Base-by-base conservation (phyloP, 2,888 invertebrate species). In the Oxyteleia sp. region DNA sequence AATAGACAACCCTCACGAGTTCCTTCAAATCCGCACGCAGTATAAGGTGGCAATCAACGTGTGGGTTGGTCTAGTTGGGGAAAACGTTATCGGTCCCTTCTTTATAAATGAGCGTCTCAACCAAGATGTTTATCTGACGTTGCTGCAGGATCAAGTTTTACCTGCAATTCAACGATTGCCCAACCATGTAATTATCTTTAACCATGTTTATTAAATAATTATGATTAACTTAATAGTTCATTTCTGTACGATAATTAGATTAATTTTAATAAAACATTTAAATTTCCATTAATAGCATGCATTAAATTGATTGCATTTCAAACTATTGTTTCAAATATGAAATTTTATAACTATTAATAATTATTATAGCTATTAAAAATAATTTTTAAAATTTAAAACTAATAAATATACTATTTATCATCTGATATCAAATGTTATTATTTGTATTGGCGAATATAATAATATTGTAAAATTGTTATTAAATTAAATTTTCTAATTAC, bases 11-110 rank as follows among this genome's bases (percentile, higher is more conserved):
- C 69, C 55, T 0, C 35, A 57, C 8, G 57, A 43, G 35, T 15
- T 69, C 0, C 0, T 69, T 35, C n/a, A 69, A 32, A 47, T 57
- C 10, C 32, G 23, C 2, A 69, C 69, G 4, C 69, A 69, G 23
- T 47, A 57, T 18, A 10, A 57, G n/a, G 35, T 35, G 2, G 32
- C 57, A 0, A 18, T 68, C 1, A 53, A 43, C 8, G 68, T 68
- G 0, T 68, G 68, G 51, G 68, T 13, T 0, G 68, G 29, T 4
- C 26, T 55, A 4, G 43, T 55, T 10, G 53, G 18, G 2, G 18
- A 23, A 3, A 10, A 68, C 13, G 15, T 68, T 3, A 68, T 68
- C 29, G 66, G 66, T 11, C 66, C 66, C 2, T 53, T 53, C 8
- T 66, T 66, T 41, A 49, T 66, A 10, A 26, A 61, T 10, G n/a